Conservation (phyloP, 2,113 vertebrate genomes). For the Thamnaconus septentrionalis region DNA sequence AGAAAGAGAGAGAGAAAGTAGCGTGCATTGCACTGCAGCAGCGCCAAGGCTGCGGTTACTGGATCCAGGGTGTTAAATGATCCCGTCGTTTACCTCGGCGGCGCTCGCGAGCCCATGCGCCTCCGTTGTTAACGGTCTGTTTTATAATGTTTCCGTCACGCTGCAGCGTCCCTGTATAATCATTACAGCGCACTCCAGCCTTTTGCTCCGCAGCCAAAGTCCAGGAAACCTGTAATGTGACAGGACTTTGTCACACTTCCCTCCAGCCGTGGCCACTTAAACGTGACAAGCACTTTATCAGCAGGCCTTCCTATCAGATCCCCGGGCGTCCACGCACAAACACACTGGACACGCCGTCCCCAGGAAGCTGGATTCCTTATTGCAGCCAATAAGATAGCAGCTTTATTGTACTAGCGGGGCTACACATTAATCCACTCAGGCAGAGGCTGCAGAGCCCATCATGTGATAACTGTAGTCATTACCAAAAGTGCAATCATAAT, state of each 20-base stretch:
- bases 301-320: constrained; percentile 60
- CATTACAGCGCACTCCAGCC: constrained; percentile 58
- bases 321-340: constrained; percentile 49
- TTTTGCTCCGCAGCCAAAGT: constrained; percentile 64
- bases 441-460: constrained; percentile 40
- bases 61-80: constrained; percentile 7
- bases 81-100: constrained; percentile 18
- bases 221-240: constrained; percentile 57
- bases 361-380: constrained; percentile 56
- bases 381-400: constrained; percentile 53
- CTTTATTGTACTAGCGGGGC: constrained; percentile 64
- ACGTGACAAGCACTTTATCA: constrained; percentile 71
- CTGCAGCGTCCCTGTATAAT: constrained; percentile 62
- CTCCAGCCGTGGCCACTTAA: constrained; percentile 50
- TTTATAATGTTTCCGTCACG: constrained; percentile 45
- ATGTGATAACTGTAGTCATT: constrained; percentile 71
- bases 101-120: constrained; percentile 5
- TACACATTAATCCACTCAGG: constrained; percentile 72
- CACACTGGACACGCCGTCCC: constrained; percentile 49
- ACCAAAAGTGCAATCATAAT: constrained; percentile 59
- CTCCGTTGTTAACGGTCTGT: constrained; percentile 24
- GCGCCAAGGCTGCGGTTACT: not conserved
- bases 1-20: no score
- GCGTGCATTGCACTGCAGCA: no score
- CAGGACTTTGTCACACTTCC: constrained; percentile 64